These are phyloP conservation scores for Fistularia tabacaria DNA, from an alignment of 2,797 vertebrate genomes.

Conservation along the genomic window DNA sequence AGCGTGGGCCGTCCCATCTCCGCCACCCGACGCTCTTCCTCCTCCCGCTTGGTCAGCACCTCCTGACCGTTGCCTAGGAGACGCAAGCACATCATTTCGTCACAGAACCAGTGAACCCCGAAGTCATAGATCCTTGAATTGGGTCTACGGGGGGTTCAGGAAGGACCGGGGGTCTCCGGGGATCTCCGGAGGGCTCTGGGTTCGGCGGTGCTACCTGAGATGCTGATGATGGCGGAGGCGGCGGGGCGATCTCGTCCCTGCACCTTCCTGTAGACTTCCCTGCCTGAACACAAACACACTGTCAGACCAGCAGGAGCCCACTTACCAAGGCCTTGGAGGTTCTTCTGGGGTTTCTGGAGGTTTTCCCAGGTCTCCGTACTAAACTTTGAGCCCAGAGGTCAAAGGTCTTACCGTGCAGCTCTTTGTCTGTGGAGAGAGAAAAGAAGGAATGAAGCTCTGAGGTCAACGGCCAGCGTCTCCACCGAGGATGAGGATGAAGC, in stretches of 20 bases:
- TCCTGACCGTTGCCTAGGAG: conserved; percentile 79
- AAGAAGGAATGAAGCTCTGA: not conserved
- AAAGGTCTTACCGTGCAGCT: conserved; percentile 65
- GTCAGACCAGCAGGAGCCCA: too few species aligned
- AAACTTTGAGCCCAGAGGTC: not conserved
- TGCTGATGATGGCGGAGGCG: conserved; percentile 78
- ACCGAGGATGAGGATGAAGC: too few species aligned
- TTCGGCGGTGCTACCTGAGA: conserved; percentile 77
- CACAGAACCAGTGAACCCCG: too few species aligned
- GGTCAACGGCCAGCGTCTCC: not conserved
- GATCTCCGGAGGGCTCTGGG: not conserved
- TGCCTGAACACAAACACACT: conserved; percentile 70
- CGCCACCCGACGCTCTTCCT: conserved; percentile 86
- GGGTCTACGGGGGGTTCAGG: too few species aligned
- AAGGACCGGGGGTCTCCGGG: too few species aligned
- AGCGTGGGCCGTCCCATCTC: conserved; percentile 87
- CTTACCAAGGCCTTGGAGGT: not conserved
- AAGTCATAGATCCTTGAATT: too few species aligned
- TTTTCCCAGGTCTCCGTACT: not conserved
- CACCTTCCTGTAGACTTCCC: conserved; percentile 90
- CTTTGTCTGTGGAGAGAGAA: conserved; percentile 45
- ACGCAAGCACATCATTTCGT: not conserved
- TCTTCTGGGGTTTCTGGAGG: not conserved
- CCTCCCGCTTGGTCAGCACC: conserved; percentile 81
- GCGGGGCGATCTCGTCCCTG: conserved; percentile 83